These are phyloP conservation scores for Sinohyriopsis cumingii DNA, from an alignment of 2,888 invertebrate species.

Conservation along the genomic window DNA sequence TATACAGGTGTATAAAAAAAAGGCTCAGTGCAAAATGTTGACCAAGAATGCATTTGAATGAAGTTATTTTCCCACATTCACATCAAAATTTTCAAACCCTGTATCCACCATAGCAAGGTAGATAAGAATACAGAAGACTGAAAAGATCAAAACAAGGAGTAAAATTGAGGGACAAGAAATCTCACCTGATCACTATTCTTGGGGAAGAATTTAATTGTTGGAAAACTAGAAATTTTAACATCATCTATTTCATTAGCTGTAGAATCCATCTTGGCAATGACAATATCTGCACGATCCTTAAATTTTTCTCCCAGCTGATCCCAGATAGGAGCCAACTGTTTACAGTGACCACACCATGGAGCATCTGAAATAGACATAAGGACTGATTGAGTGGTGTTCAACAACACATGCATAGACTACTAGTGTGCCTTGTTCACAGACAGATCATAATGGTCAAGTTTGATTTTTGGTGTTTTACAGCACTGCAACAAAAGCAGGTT, in stretches of 20 bases:
- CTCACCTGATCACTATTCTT: constrained; percentile 89
- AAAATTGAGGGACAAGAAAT: not conserved
- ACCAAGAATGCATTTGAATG: no score
- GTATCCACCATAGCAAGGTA: no score
- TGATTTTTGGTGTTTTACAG: no score
- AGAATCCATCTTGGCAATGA: constrained; percentile 99
- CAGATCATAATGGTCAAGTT: no score
- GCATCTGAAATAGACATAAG: constrained; percentile 77
- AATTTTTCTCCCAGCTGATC: constrained; percentile 95
- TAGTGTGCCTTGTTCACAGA: no score
- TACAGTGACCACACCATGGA: constrained; percentile 98
- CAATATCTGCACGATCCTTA: constrained; percentile 83
- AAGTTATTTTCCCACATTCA: no score
- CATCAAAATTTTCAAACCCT: no score
- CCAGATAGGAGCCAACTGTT: constrained; percentile 96
- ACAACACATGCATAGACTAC: no score
- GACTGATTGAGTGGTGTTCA: not conserved
- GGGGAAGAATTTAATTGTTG: constrained; percentile 81
- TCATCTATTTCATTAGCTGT: constrained; percentile 98
- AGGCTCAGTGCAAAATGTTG: no score
- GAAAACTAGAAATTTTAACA: constrained; percentile 92
- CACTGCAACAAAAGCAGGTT: no score
- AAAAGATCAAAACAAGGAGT: not conserved
- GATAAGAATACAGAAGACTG: no score
- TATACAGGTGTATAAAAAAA: no score